Evolutionary conservation across 2,888 invertebrate species (phyloP).

Genomic region (Drosophila flavopinicola): DNA sequence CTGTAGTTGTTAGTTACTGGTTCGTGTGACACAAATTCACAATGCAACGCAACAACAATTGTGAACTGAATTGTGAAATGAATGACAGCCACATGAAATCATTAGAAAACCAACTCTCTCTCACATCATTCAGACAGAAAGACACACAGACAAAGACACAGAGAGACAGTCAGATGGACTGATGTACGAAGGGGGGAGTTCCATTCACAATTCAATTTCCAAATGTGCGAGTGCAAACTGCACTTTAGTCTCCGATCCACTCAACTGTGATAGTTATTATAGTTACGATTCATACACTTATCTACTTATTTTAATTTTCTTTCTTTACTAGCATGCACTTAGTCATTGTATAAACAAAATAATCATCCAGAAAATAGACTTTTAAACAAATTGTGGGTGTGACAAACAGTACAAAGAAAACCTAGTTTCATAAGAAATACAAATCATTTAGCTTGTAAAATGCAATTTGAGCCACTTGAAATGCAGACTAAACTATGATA

Average conservation of each 20-base stretch:
- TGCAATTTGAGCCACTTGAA: no score
- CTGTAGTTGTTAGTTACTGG: not conserved
- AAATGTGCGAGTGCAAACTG: not conserved
- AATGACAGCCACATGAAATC: conserved; percentile 32
- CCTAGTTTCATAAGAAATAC: no score
- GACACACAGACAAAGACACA: no score
- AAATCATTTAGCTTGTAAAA: no score
- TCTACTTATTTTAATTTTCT: no score
- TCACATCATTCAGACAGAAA: not conserved
- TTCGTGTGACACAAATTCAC: conserved; percentile 21
- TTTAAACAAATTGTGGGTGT: no score
- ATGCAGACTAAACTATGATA: no score
- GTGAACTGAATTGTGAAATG: conserved; percentile 34
- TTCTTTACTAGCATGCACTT: no score
- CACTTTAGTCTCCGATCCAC: not conserved
- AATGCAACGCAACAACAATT: conserved; percentile 28
- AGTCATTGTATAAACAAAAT: no score
- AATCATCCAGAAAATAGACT: no score
- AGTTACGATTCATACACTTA: not conserved
- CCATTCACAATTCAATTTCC: not conserved
- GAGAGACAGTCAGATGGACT: not conserved
- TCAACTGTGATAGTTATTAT: not conserved
- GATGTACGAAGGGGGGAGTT: not conserved
- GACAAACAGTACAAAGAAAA: no score
- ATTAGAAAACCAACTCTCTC: conserved; percentile 21